Conservation (phyloP, 2,113 vertebrate species). For the Platysteira castanea region DNA sequence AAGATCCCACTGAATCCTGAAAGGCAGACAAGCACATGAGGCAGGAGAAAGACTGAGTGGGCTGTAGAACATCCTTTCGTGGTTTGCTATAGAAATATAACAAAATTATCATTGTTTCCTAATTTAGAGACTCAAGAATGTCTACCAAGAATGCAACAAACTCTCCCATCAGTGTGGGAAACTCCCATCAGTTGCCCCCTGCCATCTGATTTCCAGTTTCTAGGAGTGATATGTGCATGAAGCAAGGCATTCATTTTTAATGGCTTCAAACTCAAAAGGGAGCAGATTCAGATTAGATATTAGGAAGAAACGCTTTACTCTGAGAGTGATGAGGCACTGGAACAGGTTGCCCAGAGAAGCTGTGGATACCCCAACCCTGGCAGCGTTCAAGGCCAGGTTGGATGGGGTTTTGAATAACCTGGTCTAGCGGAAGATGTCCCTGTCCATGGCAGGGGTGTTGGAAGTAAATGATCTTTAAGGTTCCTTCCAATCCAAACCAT, state of each 20-base stretch:
- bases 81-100: background rate
- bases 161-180: background rate
- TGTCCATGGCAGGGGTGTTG: background rate
- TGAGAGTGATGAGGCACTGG: background rate
- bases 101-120: background rate
- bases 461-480: background rate
- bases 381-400: background rate
- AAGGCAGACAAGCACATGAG: background rate
- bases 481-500: background rate
- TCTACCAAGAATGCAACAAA: background rate
- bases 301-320: background rate
- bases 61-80: rapidly evolving
- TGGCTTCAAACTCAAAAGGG: background rate
- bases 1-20: background rate
- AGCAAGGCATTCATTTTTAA: background rate
- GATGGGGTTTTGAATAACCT: background rate
- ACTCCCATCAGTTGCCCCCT: background rate
- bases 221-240: rapidly evolving
- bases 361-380: background rate
- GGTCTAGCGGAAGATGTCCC: background rate
- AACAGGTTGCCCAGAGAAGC: background rate
- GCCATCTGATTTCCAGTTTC: background rate
- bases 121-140: background rate
- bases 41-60: background rate
- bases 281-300: background rate